Conservation (phyloP, 2,797 vertebrate genomes). For the Notoglanidium macrostoma region DNA sequence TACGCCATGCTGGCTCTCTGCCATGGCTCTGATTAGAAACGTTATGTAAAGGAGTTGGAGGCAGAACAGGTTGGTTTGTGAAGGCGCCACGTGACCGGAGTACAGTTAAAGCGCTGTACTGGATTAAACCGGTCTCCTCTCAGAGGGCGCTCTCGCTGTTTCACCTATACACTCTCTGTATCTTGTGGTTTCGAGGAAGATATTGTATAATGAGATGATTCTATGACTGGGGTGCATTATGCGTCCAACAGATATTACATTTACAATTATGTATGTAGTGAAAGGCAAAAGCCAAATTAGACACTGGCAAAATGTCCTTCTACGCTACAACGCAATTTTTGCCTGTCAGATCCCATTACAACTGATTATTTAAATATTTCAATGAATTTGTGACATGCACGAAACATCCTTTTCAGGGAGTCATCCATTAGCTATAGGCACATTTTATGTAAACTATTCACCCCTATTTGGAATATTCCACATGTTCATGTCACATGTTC, state of each 20-base stretch:
- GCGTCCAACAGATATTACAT: background rate
- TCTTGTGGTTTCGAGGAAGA: background rate
- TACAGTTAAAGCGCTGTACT: conserved; percentile 32
- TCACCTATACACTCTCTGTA: background rate
- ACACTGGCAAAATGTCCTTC: background rate
- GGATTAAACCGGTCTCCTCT: background rate
- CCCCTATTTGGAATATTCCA: background rate
- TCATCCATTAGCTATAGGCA: background rate
- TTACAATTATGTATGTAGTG: background rate
- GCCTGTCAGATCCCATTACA: background rate
- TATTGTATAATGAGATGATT: background rate
- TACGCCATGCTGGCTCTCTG: conserved; percentile 45
- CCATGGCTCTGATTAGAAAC: conserved; percentile 60
- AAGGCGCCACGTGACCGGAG: conserved; percentile 62
- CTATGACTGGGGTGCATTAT: background rate
- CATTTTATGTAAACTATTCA: background rate
- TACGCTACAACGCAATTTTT: background rate
- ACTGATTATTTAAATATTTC: background rate
- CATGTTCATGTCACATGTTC: background rate
- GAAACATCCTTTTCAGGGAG: background rate
- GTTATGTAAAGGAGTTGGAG: conserved; percentile 63
- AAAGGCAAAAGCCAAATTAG: background rate
- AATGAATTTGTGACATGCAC: background rate
- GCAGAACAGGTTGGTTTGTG: conserved; percentile 61
- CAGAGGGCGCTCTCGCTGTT: conserved; percentile 2